These are phyloP conservation scores for Phaenicophaeus curvirostris DNA, from an alignment of 2,797 vertebrate species.

Conservation along the genomic window DNA sequence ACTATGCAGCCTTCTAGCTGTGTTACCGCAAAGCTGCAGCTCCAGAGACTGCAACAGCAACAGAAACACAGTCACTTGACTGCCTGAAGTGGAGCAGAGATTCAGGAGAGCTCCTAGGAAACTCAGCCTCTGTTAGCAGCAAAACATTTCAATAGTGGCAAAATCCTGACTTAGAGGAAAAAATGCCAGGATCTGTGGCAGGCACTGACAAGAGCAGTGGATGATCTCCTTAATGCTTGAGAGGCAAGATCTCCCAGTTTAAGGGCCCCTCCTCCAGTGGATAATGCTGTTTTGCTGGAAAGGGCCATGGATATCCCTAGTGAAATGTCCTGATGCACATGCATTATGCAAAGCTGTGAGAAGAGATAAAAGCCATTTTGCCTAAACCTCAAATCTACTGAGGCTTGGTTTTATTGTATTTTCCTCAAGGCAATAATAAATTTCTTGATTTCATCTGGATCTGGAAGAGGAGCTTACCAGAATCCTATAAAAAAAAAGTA, in stretches of 20 bases:
- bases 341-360: neutral
- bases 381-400: neutral
- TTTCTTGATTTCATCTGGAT: neutral
- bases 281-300: neutral
- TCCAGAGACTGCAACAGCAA: neutral
- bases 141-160: neutral
- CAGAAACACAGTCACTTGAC: neutral
- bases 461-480: neutral
- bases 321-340: neutral
- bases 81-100: neutral
- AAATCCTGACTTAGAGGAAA: neutral
- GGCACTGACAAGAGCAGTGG: neutral
- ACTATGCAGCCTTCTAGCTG: neutral
- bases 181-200: neutral
- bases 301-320: neutral
- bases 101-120: neutral
- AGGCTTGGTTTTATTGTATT: neutral
- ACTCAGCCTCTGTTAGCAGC: neutral
- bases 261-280: neutral
- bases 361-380: neutral
- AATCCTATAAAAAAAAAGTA: neutral
- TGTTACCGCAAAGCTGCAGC: neutral
- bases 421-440: neutral
- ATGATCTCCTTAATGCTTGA: neutral
- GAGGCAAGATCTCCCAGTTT: neutral